Evolutionary conservation across 2,888 invertebrate genomes (phyloP).

Genomic region (Conus canariensis): DNA sequence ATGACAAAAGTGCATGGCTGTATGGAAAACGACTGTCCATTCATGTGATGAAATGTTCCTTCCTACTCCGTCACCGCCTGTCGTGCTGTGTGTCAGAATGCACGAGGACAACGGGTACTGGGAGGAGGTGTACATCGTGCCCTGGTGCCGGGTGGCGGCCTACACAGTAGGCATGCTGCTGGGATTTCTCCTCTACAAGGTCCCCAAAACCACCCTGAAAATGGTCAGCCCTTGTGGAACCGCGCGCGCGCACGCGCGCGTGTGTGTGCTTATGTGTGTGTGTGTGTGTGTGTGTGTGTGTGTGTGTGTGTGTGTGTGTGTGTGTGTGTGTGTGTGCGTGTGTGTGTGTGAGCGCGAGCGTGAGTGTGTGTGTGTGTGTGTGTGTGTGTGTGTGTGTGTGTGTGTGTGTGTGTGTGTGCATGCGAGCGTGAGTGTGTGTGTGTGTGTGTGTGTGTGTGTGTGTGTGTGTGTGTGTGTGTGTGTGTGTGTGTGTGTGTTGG

Average conservation of each 20-base stretch:
- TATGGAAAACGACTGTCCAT: no score
- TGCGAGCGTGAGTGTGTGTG: no score
- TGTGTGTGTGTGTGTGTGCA: background rate
- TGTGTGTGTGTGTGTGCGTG: constrained; percentile 8
- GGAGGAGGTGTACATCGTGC: constrained; percentile 77
- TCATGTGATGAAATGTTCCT: no score
- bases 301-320: background rate
- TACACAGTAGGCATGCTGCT: constrained; percentile 74
- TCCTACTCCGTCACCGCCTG: no score
- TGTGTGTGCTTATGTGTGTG: no score
- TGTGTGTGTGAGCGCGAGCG: background rate
- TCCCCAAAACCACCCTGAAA: constrained; percentile 37
- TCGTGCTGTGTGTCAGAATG: constrained; percentile 53
- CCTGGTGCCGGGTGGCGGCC: constrained; percentile 79
- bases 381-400: background rate
- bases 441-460: no score
- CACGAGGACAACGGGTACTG: constrained; percentile 60
- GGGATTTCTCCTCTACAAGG: constrained; percentile 75
- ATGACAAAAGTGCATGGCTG: no score
- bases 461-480: no score
- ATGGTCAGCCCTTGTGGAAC: background rate
- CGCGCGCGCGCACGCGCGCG: no score
- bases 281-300: background rate
- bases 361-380: background rate
- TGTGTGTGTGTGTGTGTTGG: no score